Evolutionary conservation across 53 echinoderm and acorn worm species (phyloP).

Genomic region (Crossaster papposus): DNA sequence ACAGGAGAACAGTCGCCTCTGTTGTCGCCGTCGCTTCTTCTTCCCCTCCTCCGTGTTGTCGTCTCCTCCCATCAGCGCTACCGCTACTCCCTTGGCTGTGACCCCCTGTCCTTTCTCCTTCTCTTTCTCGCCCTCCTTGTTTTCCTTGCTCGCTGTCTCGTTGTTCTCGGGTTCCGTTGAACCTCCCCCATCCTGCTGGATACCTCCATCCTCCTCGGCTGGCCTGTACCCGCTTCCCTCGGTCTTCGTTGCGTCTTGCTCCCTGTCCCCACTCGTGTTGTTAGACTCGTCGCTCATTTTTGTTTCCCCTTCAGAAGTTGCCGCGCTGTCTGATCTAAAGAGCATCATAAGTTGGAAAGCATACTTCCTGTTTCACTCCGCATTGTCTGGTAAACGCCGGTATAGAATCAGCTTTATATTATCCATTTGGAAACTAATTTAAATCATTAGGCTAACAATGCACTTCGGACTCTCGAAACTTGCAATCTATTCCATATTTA

Average conservation of each 20-base stretch:
- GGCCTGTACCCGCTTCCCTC: not conserved
- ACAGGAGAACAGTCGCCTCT: not conserved
- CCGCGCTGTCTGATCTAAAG: too few species aligned
- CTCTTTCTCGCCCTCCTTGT: not conserved
- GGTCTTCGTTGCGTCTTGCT: too few species aligned
- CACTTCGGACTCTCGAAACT: too few species aligned
- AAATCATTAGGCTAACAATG: too few species aligned
- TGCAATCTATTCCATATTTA: too few species aligned
- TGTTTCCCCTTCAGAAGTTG: not conserved
- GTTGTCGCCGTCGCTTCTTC: not conserved
- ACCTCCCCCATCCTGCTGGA: not conserved
- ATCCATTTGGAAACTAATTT: too few species aligned
- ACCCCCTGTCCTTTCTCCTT: not conserved
- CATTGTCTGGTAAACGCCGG: too few species aligned
- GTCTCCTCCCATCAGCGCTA: not conserved
- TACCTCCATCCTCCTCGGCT: not conserved
- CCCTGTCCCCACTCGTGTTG: not conserved
- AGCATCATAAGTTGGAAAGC: too few species aligned
- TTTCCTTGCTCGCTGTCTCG: not conserved
- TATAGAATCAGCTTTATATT: too few species aligned
- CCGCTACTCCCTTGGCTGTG: not conserved
- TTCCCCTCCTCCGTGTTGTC: not conserved
- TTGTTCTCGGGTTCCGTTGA: too few species aligned
- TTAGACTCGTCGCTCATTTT: not conserved
- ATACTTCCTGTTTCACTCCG: too few species aligned